Evolutionary conservation across 2,888 invertebrate species (phyloP).

Genomic region (Chrysotoxum bicinctum): DNA sequence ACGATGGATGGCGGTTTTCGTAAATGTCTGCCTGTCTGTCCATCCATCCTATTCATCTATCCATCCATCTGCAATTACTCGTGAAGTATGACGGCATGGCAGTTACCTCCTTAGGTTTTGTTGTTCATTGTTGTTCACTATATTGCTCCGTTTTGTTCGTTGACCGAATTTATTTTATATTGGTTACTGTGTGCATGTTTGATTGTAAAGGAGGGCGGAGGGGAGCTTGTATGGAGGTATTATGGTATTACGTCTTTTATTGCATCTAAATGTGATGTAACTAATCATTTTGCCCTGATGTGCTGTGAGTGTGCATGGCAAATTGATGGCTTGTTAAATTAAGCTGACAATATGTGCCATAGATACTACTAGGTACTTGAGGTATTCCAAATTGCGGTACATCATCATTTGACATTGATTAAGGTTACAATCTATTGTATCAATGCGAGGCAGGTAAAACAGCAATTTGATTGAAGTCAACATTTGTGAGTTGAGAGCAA

Average conservation of each 20-base stretch:
- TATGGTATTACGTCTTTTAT: slow-evolving; percentile 6
- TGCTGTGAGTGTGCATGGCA: slow-evolving; percentile 21
- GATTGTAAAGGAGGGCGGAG: not conserved
- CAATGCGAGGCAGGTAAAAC: slow-evolving; percentile 11
- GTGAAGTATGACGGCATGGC: slow-evolving; percentile 72
- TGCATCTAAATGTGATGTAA: slow-evolving; percentile 51
- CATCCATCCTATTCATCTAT: slow-evolving; percentile 51
- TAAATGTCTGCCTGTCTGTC: slow-evolving; percentile 29
- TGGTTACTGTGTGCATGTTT: slow-evolving; percentile 1
- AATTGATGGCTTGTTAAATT: slow-evolving; percentile 70
- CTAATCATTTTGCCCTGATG: slow-evolving; percentile 57
- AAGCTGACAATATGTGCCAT: slow-evolving; percentile 64
- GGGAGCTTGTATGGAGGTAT: not conserved
- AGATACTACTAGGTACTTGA: slow-evolving; percentile 28
- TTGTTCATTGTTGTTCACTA: slow-evolving; percentile 34
- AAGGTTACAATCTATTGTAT: slow-evolving; percentile 24
- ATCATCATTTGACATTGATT: slow-evolving; percentile 53
- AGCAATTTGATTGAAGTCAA: slow-evolving; percentile 3
- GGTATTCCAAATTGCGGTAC: slow-evolving; percentile 42
- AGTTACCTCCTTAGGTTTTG: slow-evolving; percentile 44
- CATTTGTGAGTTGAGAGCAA: not conserved
- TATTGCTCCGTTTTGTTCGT: slow-evolving; percentile 54
- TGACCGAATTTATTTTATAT: slow-evolving; percentile 62
- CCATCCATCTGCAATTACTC: slow-evolving; percentile 69
- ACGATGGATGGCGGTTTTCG: slow-evolving; percentile 11